phyloP scores from a whole-genome alignment of 2,797 vertebrate genomes.

The Trichosurus vulpecula region DNA sequence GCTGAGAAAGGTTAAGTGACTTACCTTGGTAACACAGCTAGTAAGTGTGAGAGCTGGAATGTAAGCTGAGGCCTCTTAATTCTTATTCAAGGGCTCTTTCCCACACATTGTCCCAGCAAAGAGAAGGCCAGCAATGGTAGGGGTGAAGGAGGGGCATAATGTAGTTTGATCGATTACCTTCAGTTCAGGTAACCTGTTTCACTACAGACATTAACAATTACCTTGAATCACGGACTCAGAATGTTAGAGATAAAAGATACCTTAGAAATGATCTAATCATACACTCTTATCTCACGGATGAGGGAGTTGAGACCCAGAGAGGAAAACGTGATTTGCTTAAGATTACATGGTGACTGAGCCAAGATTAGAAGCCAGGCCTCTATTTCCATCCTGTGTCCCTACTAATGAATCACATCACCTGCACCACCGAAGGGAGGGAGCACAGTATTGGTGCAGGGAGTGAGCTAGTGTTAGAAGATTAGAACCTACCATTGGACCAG shows the following conservation, averaged over 20 bases:
- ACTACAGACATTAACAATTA: not conserved
- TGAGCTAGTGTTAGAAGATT: not conserved
- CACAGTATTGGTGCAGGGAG: not conserved
- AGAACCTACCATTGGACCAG: not conserved
- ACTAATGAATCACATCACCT: not conserved
- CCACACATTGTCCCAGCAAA: not conserved
- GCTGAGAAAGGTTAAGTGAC: no score
- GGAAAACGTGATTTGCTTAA: not conserved
- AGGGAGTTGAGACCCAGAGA: not conserved
- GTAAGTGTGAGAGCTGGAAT: no score
- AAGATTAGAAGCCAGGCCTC: not conserved
- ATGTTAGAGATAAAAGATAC: not conserved
- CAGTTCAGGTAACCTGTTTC: not conserved
- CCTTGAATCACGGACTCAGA: not conserved
- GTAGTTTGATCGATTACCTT: not conserved
- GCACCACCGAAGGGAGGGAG: not conserved
- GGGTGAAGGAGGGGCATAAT: not conserved
- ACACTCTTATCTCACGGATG: not conserved
- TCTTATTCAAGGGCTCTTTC: not conserved
- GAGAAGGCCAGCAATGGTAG: not conserved
- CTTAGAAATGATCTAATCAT: not conserved
- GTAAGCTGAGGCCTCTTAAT: not conserved
- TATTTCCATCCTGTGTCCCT: not conserved
- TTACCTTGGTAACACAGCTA: no score
- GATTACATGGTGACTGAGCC: not conserved